Conservation (phyloP, 2,888 invertebrate genomes). For the Prosapia bicincta region DNA sequence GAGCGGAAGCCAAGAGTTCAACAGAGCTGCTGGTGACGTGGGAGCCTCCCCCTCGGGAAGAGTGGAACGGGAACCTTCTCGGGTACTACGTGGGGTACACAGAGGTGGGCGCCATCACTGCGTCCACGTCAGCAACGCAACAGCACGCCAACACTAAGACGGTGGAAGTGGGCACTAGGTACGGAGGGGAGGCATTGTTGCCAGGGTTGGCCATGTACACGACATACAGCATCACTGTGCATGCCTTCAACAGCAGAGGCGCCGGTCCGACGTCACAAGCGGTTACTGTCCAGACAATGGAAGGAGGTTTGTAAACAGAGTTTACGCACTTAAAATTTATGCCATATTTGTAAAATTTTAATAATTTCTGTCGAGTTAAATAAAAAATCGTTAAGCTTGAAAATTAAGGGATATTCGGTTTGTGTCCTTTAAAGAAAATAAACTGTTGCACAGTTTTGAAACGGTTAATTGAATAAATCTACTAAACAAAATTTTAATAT, state of each 20-base stretch:
- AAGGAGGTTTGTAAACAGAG: too few species aligned
- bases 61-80: constrained; percentile 83
- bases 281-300: constrained; percentile 73
- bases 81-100: constrained; percentile 87
- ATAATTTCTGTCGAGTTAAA: too few species aligned
- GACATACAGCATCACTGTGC: constrained; percentile 76
- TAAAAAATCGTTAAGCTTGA: too few species aligned
- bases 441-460: too few species aligned
- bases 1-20: constrained; percentile 79
- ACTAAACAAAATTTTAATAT: too few species aligned
- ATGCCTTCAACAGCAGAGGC: constrained; percentile 83
- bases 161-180: constrained; percentile 62
- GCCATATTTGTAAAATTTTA: too few species aligned
- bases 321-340: too few species aligned
- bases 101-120: constrained; percentile 50
- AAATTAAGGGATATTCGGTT: too few species aligned
- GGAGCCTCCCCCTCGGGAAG: constrained; percentile 81
- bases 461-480: too few species aligned
- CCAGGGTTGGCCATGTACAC: constrained; percentile 74
- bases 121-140: constrained; percentile 47
- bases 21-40: constrained; percentile 80
- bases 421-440: too few species aligned
- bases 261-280: constrained; percentile 81
- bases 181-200: constrained; percentile 63
- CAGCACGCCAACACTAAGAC: constrained; percentile 71